A percentile compares a stretch with the other conserved stretches of the same genome.
Conservation (phyloP, 2,113 vertebrate species). For the Bostrychus sinensis region DNA sequence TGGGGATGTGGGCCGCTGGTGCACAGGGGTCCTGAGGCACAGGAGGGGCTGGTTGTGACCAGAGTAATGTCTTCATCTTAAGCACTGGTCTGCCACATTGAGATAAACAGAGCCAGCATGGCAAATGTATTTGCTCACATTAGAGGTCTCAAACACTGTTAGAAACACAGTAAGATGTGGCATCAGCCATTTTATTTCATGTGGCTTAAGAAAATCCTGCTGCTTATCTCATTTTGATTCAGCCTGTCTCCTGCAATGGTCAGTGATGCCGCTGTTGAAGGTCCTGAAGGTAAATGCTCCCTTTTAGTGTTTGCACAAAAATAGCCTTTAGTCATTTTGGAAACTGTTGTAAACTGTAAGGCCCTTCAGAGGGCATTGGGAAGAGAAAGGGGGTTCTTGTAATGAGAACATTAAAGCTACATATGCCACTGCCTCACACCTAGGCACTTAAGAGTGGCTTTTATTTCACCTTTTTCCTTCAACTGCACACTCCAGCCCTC, state of each 20-base stretch:
- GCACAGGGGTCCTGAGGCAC: constrained; percentile 50
- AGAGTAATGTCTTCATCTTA: constrained; percentile 62
- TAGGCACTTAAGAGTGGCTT: constrained; percentile 70
- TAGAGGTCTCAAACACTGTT: constrained; percentile 60
- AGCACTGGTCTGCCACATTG: constrained; percentile 65
- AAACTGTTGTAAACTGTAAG: constrained; percentile 72
- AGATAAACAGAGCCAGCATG: constrained; percentile 76
- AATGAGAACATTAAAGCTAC: constrained; percentile 80
- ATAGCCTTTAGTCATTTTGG: constrained; percentile 59
- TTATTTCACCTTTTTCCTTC: constrained; percentile 67
- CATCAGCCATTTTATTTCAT: constrained; percentile 50
- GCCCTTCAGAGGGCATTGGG: constrained; percentile 64
- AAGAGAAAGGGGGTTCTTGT: constrained; percentile 50
- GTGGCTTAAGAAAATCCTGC: constrained; percentile 50
- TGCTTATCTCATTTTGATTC: constrained; percentile 67
- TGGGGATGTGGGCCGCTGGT: constrained; percentile 54
- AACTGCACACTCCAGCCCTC: constrained; percentile 29
- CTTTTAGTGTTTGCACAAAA: constrained; percentile 54
- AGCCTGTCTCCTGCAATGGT: constrained; percentile 25
- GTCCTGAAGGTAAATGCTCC: constrained; percentile 49
- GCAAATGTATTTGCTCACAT: constrained; percentile 55
- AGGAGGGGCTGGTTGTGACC: constrained; percentile 45
- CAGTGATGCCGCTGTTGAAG: constrained; percentile 50
- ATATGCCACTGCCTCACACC: constrained; percentile 72
- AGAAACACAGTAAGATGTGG: constrained; percentile 50